Conservation (phyloP, 2,113 vertebrate species). For the Amblyopsis rosae region DNA sequence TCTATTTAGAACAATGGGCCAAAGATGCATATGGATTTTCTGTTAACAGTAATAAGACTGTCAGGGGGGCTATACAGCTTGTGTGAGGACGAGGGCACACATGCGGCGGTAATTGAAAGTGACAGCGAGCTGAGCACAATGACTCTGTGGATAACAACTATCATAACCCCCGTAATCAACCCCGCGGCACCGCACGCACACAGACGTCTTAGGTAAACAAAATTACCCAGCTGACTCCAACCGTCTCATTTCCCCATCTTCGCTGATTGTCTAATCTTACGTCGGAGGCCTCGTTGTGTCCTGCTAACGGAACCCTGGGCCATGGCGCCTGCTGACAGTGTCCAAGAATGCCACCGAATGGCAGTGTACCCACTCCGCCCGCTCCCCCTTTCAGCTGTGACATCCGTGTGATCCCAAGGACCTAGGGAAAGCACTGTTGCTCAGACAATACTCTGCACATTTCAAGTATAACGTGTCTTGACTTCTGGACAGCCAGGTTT, state of each 20-base stretch:
- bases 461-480: too few relatives aligned
- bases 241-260: constrained; percentile 46
- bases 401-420: constrained; percentile 17
- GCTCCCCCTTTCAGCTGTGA: not conserved
- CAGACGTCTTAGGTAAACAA: constrained; percentile 71
- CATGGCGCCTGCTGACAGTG: constrained; percentile 2
- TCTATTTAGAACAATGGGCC: constrained; percentile 58
- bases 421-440: not conserved
- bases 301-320: not conserved
- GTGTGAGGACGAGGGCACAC: constrained; percentile 60
- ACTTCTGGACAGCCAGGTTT: too few relatives aligned
- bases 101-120: constrained; percentile 77
- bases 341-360: constrained; percentile 8
- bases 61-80: constrained; percentile 43
- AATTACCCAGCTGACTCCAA: constrained; percentile 67
- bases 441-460: constrained; percentile 3
- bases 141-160: constrained; percentile 71
- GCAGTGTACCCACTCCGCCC: not conserved
- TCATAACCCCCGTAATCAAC: constrained; percentile 76
- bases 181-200: constrained; percentile 57
- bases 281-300: constrained; percentile 16
- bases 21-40: constrained; percentile 75
- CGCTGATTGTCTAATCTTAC: constrained; percentile 52
- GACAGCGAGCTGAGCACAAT: constrained; percentile 74
- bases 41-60: constrained; percentile 69